Conservation (phyloP, 2,113 vertebrate genomes). For the Scopus umbretta region DNA sequence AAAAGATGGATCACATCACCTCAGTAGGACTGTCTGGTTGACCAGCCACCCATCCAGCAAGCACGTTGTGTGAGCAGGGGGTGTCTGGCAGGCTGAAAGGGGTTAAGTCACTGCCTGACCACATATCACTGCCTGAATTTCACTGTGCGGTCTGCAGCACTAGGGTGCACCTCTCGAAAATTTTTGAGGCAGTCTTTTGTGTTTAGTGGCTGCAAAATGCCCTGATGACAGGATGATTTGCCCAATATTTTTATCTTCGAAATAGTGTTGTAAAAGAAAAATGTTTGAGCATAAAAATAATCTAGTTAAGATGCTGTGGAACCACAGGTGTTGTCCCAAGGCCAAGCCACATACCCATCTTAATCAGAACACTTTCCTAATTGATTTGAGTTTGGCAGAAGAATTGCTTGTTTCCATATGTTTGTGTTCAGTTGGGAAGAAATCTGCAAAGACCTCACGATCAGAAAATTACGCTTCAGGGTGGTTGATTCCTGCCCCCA, state of each 20-base stretch:
- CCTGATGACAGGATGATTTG: neutral
- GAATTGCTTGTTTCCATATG: neutral
- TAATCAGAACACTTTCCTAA: neutral
- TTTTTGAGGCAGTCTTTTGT: neutral
- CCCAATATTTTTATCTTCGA: neutral
- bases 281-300: neutral
- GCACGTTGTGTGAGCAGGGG: rapidly evolving
- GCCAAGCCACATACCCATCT: neutral
- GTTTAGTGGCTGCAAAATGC: neutral
- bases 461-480: neutral
- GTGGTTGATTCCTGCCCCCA: neutral
- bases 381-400: neutral
- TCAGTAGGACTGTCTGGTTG: neutral
- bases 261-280: neutral
- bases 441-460: neutral
- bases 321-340: neutral
- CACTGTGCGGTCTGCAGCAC: neutral
- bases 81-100: neutral
- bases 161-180: neutral
- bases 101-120: neutral
- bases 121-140: neutral
- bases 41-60: neutral
- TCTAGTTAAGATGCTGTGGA: neutral
- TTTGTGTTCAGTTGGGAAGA: neutral
- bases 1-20: neutral